Percentiles rank a stretch among this genome's conserved stretches.
phyloP scores from a whole-genome alignment of 2,113 vertebrate genomes.

The Corydoras maculifer region DNA sequence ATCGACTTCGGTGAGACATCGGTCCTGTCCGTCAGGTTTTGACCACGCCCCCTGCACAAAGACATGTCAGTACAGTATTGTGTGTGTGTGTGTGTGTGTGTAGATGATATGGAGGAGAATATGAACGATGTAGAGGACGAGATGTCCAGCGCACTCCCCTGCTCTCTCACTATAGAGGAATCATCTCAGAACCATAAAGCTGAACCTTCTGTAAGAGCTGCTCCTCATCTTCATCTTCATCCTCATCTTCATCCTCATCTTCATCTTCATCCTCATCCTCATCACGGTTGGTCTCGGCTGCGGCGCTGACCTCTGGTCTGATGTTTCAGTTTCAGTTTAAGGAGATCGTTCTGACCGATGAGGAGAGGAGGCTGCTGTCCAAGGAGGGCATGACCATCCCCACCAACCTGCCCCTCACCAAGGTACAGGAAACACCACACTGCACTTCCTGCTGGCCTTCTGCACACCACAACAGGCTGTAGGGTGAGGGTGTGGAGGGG shows the following conservation, averaged over 20 bases:
- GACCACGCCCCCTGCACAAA: no score
- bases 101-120: conserved; percentile 63
- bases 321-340: conserved; percentile 62
- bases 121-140: conserved; percentile 51
- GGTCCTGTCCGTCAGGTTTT: background rate
- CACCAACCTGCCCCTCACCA: conserved; percentile 73
- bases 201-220: background rate
- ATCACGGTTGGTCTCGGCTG: no score
- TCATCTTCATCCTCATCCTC: no score
- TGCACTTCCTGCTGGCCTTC: background rate
- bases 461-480: background rate
- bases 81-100: background rate
- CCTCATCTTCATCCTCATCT: background rate
- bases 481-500: no score
- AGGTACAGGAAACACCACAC: conserved; percentile 61
- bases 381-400: conserved; percentile 77
- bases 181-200: conserved; percentile 44
- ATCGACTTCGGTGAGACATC: conserved; percentile 67
- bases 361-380: conserved; percentile 75
- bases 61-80: background rate
- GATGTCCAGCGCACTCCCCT: conserved; percentile 53
- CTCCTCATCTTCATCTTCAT: background rate
- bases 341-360: conserved; percentile 73
- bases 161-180: conserved; percentile 65
- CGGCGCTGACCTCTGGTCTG: background rate